Conservation (phyloP, 1,140 invertebrate genomes). For the Drosophila kepulauana region DNA sequence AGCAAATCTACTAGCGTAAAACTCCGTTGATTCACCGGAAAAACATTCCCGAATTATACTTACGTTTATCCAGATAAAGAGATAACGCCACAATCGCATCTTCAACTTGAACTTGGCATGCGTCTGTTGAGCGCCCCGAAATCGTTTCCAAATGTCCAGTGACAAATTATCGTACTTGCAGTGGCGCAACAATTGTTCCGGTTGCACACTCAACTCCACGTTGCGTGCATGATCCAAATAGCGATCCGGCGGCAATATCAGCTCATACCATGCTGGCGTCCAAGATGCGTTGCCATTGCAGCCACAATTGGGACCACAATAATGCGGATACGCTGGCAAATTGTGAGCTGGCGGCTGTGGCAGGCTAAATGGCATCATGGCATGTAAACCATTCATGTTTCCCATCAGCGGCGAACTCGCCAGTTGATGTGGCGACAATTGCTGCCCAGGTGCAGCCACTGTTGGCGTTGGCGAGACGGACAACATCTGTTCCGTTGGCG, state of each 20-base stretch:
- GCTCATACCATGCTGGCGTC: conserved; percentile 59
- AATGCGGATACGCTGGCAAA: conserved; percentile 23
- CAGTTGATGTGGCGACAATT: conserved; percentile 58
- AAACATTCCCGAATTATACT: conserved; percentile 38
- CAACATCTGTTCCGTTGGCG: conserved; percentile 21
- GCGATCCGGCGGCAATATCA: conserved; percentile 85
- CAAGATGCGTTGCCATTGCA: conserved; percentile 10
- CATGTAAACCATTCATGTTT: conserved; percentile 31
- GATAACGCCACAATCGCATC: conserved; percentile 92
- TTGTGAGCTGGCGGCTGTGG: conserved; percentile 24
- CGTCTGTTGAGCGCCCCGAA: conserved; percentile 91
- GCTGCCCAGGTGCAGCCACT: not conserved
- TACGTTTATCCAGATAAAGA: conserved; percentile 91
- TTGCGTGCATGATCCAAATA: conserved; percentile 86
- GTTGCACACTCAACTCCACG: conserved; percentile 81
- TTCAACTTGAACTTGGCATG: conserved; percentile 92
- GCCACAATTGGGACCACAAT: conserved; percentile 29
- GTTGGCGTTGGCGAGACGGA: conserved; percentile 30
- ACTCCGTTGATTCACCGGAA: too few species aligned
- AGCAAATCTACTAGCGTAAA: not conserved
- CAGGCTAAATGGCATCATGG: conserved; percentile 23
- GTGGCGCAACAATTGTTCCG: conserved; percentile 78
- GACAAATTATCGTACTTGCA: conserved; percentile 89
- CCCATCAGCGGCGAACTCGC: conserved; percentile 4
- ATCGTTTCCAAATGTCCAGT: conserved; percentile 92